These are phyloP conservation scores for Streptopelia turtur DNA, from an alignment of 2,797 vertebrate species.

Conservation along the genomic window DNA sequence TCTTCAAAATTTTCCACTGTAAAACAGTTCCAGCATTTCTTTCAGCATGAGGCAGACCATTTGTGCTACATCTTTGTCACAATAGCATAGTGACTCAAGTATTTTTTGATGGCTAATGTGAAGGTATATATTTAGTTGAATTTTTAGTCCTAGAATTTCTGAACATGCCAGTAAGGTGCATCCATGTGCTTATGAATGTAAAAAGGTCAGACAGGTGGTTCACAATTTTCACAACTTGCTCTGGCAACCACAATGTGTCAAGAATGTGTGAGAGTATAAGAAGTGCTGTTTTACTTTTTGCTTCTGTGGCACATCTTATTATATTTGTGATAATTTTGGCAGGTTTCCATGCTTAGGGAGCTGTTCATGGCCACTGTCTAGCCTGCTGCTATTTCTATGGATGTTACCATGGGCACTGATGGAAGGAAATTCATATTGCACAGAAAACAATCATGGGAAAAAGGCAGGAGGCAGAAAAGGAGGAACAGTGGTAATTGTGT, in stretches of 20 bases:
- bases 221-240: background rate
- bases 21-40: background rate
- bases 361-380: slow-evolving; percentile 15
- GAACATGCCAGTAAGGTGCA: background rate
- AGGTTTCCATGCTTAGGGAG: slow-evolving; percentile 36
- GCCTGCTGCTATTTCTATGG: slow-evolving; percentile 57
- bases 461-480: background rate
- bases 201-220: background rate
- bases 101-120: slow-evolving; percentile 9
- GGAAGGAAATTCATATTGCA: slow-evolving; percentile 57
- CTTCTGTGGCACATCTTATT: slow-evolving; percentile 2
- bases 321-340: slow-evolving; percentile 29
- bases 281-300: background rate
- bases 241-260: background rate
- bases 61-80: background rate
- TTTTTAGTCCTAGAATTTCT: slow-evolving; percentile 9
- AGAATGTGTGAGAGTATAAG: background rate
- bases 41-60: background rate
- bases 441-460: slow-evolving; percentile 33
- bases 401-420: slow-evolving; percentile 76
- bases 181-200: slow-evolving; percentile 16
- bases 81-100: background rate
- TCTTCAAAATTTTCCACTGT: background rate
- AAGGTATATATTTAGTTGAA: background rate
- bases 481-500: background rate